A percentile compares a stretch with the other conserved stretches of the same genome.
These are phyloP conservation scores for Schizothorax lantsangensis DNA, from an alignment of 2,797 vertebrate genomes.

Conservation along the genomic window DNA sequence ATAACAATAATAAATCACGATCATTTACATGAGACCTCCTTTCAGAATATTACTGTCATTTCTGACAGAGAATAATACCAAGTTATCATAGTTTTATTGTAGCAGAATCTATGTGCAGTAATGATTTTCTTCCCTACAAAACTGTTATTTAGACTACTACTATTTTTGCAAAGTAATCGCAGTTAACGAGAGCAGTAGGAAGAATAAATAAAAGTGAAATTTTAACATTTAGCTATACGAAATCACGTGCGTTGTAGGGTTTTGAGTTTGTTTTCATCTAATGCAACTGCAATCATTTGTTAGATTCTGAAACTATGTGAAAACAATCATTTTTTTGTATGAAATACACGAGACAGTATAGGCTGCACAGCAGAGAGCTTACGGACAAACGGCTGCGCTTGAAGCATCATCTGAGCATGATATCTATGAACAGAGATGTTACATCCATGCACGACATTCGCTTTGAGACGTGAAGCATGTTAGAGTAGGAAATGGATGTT, in stretches of 20 bases:
- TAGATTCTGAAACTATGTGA: background rate
- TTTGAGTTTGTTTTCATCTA: background rate
- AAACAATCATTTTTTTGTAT: background rate
- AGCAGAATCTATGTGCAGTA: background rate
- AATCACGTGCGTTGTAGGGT: background rate
- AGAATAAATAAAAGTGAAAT: background rate
- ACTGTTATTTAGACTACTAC: background rate
- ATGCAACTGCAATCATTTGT: background rate
- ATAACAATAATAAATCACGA: background rate
- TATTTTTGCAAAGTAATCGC: background rate
- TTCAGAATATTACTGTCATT: background rate
- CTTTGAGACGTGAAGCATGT: background rate
- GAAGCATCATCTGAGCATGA: background rate
- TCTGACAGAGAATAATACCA: background rate
- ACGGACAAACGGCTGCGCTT: background rate
- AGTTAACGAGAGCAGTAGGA: background rate
- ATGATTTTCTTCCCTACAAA: background rate
- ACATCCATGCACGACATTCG: background rate
- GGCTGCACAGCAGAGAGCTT: background rate
- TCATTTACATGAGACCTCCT: background rate
- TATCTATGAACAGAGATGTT: background rate
- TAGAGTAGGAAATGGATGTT: constrained; percentile 30
- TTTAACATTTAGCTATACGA: background rate
- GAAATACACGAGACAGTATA: too few relatives aligned
- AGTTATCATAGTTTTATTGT: background rate